Evolutionary conservation across 2,113 vertebrate species (phyloP).

Genomic region (Melospiza melodia): DNA sequence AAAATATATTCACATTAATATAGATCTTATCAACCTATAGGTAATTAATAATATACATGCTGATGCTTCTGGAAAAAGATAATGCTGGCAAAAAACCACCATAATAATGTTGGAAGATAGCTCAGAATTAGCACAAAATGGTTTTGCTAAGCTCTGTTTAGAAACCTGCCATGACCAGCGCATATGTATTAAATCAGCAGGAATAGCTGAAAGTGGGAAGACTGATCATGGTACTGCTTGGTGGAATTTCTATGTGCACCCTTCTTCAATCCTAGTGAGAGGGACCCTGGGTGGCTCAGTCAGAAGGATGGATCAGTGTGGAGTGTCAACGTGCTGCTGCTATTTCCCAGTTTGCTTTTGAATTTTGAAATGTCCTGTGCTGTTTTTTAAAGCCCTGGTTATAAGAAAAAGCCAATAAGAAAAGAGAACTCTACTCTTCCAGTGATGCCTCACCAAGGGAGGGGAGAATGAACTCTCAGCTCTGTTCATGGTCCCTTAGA

Average conservation of each 20-base stretch:
- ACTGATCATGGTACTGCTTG: background rate
- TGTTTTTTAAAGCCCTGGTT: background rate
- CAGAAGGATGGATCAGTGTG: background rate
- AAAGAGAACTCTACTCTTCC: background rate
- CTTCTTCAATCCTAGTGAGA: background rate
- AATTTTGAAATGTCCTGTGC: background rate
- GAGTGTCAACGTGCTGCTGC: background rate
- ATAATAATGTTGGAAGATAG: background rate
- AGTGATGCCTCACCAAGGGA: background rate
- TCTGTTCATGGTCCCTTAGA: background rate
- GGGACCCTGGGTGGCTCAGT: background rate
- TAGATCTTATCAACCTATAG: background rate
- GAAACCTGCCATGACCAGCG: background rate
- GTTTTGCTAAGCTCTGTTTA: background rate
- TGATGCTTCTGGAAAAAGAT: background rate
- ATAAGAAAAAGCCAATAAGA: background rate
- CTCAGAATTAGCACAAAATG: background rate
- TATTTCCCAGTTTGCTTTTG: background rate
- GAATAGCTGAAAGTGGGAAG: background rate
- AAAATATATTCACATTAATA: background rate
- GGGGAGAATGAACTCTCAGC: background rate
- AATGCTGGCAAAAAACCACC: background rate
- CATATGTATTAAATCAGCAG: background rate
- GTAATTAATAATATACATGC: background rate
- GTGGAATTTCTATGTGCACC: fast-evolving